Percentiles rank a stretch among this genome's conserved stretches.
phyloP scores from a whole-genome alignment of 2,113 vertebrate species.

The Diphyllodes magnificus region DNA sequence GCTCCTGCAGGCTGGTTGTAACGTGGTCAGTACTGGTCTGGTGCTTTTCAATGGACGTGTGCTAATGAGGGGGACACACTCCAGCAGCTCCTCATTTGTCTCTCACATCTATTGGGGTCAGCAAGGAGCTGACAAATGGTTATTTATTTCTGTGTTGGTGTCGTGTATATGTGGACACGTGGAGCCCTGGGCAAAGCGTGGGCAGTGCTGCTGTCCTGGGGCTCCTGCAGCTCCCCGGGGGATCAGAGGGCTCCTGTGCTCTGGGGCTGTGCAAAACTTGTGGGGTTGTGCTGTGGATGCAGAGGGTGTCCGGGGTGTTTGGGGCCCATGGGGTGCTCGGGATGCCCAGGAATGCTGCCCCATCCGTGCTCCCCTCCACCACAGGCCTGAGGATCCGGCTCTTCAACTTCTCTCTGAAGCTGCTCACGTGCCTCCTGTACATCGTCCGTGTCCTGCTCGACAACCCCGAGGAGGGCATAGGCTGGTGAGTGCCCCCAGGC shows the following conservation, averaged over 20 bases:
- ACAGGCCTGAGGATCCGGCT: slow-evolving; percentile 92
- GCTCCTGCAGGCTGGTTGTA: neutral
- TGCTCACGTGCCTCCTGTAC: slow-evolving; percentile 92
- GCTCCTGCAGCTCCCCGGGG: neutral
- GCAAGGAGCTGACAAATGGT: neutral
- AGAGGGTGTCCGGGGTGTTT: rapidly evolving
- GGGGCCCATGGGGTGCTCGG: neutral
- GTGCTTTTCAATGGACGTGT: neutral
- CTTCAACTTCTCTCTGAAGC: slow-evolving; percentile 95
- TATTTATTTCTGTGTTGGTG: neutral
- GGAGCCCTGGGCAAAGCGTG: rapidly evolving
- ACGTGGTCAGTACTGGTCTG: neutral
- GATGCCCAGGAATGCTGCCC: neutral
- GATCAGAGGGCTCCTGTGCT: neutral
- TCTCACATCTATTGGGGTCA: neutral
- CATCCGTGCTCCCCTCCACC: neutral
- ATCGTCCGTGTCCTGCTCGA: slow-evolving; percentile 89
- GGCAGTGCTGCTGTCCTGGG: neutral
- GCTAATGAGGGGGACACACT: neutral
- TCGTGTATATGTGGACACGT: rapidly evolving
- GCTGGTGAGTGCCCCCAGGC: slow-evolving; percentile 72
- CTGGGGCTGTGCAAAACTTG: neutral
- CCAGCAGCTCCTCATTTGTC: neutral
- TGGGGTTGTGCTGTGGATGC: neutral
- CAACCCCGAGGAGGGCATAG: slow-evolving; percentile 68